Conservation (phyloP, 92 coral and sea anemone genomes). For the Bergia puertoricense region DNA sequence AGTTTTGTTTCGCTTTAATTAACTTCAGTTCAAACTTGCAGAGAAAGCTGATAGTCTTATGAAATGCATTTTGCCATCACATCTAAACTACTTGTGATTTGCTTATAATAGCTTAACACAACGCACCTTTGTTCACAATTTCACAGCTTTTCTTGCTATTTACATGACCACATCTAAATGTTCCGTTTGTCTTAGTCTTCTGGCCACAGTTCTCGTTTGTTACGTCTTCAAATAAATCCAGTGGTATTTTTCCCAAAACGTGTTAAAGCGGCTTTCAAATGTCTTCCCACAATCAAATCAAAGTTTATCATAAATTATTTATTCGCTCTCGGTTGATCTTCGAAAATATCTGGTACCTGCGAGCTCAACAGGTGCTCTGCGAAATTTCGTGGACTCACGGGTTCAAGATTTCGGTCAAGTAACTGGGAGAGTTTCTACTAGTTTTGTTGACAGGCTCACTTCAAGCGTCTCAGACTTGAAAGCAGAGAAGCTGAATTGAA, state of each 20-base stretch:
- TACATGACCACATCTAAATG: background rate
- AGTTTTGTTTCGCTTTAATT: too few species aligned
- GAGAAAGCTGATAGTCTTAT: background rate
- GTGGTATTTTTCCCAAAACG: background rate
- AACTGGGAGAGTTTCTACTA: background rate
- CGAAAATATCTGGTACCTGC: constrained; percentile 1
- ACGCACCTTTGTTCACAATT: background rate
- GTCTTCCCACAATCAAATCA: background rate
- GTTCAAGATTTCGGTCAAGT: background rate
- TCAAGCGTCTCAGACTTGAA: background rate
- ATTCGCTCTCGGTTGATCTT: background rate
- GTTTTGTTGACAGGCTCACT: background rate
- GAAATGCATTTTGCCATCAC: background rate
- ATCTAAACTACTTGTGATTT: background rate
- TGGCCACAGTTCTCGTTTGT: background rate
- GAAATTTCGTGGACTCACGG: background rate
- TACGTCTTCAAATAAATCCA: background rate
- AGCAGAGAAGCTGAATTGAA: background rate
- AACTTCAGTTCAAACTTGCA: too few species aligned
- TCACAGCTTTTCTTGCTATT: background rate
- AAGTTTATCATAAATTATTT: constrained; percentile 13
- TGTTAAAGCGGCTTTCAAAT: constrained; percentile 23
- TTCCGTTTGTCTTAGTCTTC: background rate
- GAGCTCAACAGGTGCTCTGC: constrained; percentile 9
- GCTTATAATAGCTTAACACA: background rate